phyloP scores from a whole-genome alignment of 1,140 invertebrate genomes.

The Pseudomyrmex sp. region DNA sequence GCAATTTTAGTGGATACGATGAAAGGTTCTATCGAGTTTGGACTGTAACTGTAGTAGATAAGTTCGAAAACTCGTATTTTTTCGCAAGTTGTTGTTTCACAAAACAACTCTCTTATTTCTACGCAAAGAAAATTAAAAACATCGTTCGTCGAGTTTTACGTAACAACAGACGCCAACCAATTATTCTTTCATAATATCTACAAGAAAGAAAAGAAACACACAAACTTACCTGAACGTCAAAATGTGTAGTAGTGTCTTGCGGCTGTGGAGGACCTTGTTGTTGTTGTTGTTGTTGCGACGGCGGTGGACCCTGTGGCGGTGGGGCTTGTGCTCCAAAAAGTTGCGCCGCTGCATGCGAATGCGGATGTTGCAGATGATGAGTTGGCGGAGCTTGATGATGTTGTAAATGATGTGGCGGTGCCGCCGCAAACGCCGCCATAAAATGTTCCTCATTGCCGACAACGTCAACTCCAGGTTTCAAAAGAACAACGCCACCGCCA shows the following conservation, averaged over 20 bases:
- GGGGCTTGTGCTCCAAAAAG: conserved; percentile 85
- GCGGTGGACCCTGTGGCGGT: conserved; percentile 82
- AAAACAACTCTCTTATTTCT: neutral
- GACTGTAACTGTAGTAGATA: neutral
- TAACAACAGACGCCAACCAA: neutral
- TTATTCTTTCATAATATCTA: neutral
- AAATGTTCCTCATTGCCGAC: conserved; percentile 85
- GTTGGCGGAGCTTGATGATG: conserved; percentile 85
- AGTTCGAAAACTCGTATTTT: neutral
- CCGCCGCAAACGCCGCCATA: conserved; percentile 86
- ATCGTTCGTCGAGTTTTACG: neutral
- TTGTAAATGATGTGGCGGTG: conserved; percentile 86
- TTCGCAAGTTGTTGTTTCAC: neutral
- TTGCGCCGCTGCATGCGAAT: conserved; percentile 84
- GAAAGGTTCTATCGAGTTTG: too few relatives aligned
- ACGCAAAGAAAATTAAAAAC: neutral
- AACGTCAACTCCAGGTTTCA: conserved; percentile 86
- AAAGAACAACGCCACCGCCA: conserved; percentile 83
- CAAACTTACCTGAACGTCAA: conserved; percentile 85
- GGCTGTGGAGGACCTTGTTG: conserved; percentile 86
- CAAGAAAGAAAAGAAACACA: neutral
- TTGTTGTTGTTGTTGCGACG: conserved; percentile 87
- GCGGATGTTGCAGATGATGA: conserved; percentile 84
- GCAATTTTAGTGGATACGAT: neutral
- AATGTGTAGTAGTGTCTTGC: conserved; percentile 84